phyloP scores from a whole-genome alignment of 2,113 vertebrate species.

The Cyprinus carpio region DNA sequence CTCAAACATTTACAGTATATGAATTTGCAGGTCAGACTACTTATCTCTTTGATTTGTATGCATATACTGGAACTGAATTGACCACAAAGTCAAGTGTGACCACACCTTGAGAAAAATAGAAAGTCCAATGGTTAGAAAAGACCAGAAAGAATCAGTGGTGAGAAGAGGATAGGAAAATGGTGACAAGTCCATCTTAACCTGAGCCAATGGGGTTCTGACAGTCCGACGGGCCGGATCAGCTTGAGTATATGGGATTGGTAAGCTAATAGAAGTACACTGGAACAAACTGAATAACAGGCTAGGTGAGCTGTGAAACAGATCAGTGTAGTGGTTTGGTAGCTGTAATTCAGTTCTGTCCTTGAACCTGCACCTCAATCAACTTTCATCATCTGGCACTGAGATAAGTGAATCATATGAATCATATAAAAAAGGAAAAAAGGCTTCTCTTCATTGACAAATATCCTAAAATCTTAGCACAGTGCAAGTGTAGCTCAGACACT shows the following conservation, averaged over 20 bases:
- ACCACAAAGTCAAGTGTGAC: neutral
- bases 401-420: conserved; percentile 22
- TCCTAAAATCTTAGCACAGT: neutral
- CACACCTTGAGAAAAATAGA: neutral
- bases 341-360: conserved; percentile 55
- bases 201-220: conserved; percentile 48
- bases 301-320: conserved; percentile 60
- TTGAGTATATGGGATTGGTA: conserved; percentile 43
- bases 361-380: conserved; percentile 53
- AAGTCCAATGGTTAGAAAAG: conserved; percentile 1
- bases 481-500: conserved; percentile 4
- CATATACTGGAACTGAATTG: too few species aligned
- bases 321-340: conserved; percentile 51
- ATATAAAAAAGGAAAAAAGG: neutral
- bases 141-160: neutral
- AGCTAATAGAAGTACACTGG: conserved; percentile 35
- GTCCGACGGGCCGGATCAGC: conserved; percentile 20
- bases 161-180: neutral
- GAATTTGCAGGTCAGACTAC: too few species aligned
- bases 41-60: too few species aligned
- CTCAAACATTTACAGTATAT: too few species aligned
- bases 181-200: conserved; percentile 43
- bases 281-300: conserved; percentile 55
- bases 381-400: neutral
- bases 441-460: conserved; percentile 20